Percentiles rank a stretch among this genome's conserved stretches.
phyloP scores from a whole-genome alignment of 2,797 vertebrate species.

The Thalassophryne amazonica region DNA sequence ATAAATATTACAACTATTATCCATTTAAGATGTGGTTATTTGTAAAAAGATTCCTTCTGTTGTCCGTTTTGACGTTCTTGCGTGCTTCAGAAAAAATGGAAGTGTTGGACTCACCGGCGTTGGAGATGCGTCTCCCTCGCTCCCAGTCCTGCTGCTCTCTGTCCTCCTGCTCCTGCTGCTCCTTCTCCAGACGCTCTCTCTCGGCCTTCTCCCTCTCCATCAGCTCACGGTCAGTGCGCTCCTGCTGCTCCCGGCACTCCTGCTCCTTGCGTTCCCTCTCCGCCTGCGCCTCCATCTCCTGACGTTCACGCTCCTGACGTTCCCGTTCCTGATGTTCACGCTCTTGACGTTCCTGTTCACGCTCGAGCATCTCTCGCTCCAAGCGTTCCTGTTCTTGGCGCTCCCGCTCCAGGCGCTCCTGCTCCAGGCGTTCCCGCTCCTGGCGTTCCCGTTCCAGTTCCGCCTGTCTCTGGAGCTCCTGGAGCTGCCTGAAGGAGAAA shows the following conservation, averaged over 20 bases:
- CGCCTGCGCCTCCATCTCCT: conserved; percentile 73
- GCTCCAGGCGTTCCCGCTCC: conserved; percentile 76
- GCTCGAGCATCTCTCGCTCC: conserved; percentile 74
- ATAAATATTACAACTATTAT: no score
- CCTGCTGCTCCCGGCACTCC: conserved; percentile 74
- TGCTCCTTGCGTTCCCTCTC: conserved; percentile 77
- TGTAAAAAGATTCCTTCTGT: no score
- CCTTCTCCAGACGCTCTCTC: conserved; percentile 71
- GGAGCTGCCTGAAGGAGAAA: conserved; percentile 68
- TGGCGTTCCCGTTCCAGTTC: conserved; percentile 75
- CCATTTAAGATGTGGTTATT: no score
- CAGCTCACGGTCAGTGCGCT: conserved; percentile 55
- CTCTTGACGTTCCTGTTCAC: conserved; percentile 69
- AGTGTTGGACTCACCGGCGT: conserved; percentile 83
- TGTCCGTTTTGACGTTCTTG: no score
- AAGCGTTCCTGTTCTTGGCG: conserved; percentile 69
- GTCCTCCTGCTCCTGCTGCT: conserved; percentile 75
- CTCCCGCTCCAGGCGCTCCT: conserved; percentile 75
- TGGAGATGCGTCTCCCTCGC: conserved; percentile 87
- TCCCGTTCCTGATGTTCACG: conserved; percentile 78
- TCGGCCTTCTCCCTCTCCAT: conserved; percentile 73
- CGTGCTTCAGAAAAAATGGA: no score
- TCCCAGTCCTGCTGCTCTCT: conserved; percentile 94
- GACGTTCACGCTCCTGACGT: conserved; percentile 73
- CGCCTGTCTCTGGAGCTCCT: conserved; percentile 83